These are phyloP conservation scores for Centruroides vittatus DNA, from an alignment of 1,140 invertebrate genomes.

Conservation along the genomic window DNA sequence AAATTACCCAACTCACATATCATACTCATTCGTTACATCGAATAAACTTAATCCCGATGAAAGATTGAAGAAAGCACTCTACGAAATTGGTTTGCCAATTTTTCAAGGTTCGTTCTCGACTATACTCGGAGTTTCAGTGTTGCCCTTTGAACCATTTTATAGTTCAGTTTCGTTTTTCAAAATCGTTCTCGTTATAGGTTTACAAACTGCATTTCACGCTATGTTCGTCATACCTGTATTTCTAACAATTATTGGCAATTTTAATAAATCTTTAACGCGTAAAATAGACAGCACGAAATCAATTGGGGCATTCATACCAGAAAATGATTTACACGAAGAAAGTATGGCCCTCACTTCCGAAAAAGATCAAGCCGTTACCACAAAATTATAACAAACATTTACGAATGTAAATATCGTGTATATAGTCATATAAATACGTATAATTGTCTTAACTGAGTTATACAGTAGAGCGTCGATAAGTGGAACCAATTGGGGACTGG, in stretches of 20 bases:
- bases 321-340: too few species aligned
- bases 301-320: too few species aligned
- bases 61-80: slow-evolving; percentile 70
- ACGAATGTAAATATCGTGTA: too few species aligned
- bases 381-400: too few species aligned
- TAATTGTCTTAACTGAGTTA: too few species aligned
- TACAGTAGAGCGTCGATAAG: too few species aligned
- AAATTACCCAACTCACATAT: slow-evolving; percentile 93
- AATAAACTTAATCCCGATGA: slow-evolving; percentile 33
- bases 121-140: slow-evolving; percentile 69
- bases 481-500: too few species aligned
- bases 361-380: too few species aligned
- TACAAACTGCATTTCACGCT: slow-evolving; percentile 74
- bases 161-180: slow-evolving; percentile 96
- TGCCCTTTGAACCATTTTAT: slow-evolving; percentile 79
- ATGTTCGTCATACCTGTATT: slow-evolving; percentile 80
- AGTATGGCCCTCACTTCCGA: too few species aligned
- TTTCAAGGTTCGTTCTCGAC: slow-evolving; percentile 89
- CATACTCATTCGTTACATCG: slow-evolving; percentile 82
- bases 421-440: too few species aligned
- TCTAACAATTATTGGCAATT: slow-evolving; percentile 43
- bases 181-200: slow-evolving; percentile 86
- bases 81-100: slow-evolving; percentile 79
- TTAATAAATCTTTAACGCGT: too few species aligned
- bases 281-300: too few species aligned